Conservation (phyloP, 2,113 vertebrate genomes). For the Phocoena sinus region DNA sequence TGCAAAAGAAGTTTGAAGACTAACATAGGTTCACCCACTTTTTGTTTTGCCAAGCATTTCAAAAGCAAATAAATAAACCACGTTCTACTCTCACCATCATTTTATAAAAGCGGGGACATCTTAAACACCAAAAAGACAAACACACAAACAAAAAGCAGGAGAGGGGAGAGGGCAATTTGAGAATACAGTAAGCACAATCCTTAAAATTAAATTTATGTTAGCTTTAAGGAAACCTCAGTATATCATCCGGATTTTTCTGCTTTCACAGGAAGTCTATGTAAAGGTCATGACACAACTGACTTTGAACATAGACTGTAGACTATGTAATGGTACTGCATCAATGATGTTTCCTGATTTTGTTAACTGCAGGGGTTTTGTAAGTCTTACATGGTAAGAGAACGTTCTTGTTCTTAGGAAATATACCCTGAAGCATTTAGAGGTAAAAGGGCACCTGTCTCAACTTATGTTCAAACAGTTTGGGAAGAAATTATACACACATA, state of each 20-base stretch:
- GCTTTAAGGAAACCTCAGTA: background rate
- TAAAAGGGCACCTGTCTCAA: background rate
- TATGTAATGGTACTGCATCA: background rate
- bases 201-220: background rate
- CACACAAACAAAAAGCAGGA: background rate
- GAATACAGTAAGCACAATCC: background rate
- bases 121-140: background rate
- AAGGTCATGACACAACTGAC: background rate
- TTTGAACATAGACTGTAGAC: background rate
- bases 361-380: constrained; percentile 11
- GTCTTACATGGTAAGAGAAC: background rate
- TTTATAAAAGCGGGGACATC: background rate
- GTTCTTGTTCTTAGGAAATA: constrained; percentile 37
- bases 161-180: background rate
- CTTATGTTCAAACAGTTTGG: background rate
- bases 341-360: constrained; percentile 26
- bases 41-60: background rate
- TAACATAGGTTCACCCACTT: background rate
- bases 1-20: background rate
- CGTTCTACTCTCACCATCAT: background rate
- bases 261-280: background rate
- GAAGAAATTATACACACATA: background rate
- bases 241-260: background rate
- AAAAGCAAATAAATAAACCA: background rate
- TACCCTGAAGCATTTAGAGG: background rate